Evolutionary conservation across 2,888 invertebrate genomes (phyloP).

Genomic region (Tetramorium bicarinatum): DNA sequence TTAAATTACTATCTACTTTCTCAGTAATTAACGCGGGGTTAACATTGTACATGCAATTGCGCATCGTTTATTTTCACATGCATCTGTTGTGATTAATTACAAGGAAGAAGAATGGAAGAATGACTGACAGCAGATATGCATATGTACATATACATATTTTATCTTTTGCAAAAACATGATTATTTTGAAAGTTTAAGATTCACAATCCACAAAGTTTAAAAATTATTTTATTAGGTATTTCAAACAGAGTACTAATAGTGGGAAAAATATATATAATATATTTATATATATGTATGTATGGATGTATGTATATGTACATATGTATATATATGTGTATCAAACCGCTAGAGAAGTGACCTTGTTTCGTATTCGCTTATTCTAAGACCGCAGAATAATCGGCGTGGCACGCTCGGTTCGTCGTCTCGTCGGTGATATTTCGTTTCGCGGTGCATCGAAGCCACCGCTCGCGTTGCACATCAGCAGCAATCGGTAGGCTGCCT

Average conservation of each 20-base stretch:
- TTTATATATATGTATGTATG: too few relatives aligned
- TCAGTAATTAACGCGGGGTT: conserved; percentile 20
- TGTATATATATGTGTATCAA: background rate
- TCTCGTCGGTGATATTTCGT: conserved; percentile 47
- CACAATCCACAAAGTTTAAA: background rate
- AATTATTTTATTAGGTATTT: background rate
- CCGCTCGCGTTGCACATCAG: conserved; percentile 48
- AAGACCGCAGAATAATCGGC: conserved; percentile 39
- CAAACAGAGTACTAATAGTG: background rate
- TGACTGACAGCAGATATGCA: conserved; percentile 41
- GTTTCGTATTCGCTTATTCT: background rate
- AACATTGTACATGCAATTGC: background rate
- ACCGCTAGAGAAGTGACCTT: background rate
- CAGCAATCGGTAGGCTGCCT: conserved; percentile 21
- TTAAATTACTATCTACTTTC: conserved; percentile 22
- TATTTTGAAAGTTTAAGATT: conserved; percentile 7
- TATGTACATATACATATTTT: conserved; percentile 6
- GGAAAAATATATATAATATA: too few relatives aligned
- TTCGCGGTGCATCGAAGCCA: conserved; percentile 49
- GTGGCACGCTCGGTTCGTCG: conserved; percentile 11
- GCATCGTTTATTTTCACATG: conserved; percentile 39
- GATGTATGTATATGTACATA: too few relatives aligned
- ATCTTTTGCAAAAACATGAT: conserved; percentile 49
- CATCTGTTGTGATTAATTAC: conserved; percentile 10
- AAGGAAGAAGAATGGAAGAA: conserved; percentile 35